Base-by-base conservation (phyloP, 1,140 invertebrate species). In the Thalassaphorura encarpata region DNA sequence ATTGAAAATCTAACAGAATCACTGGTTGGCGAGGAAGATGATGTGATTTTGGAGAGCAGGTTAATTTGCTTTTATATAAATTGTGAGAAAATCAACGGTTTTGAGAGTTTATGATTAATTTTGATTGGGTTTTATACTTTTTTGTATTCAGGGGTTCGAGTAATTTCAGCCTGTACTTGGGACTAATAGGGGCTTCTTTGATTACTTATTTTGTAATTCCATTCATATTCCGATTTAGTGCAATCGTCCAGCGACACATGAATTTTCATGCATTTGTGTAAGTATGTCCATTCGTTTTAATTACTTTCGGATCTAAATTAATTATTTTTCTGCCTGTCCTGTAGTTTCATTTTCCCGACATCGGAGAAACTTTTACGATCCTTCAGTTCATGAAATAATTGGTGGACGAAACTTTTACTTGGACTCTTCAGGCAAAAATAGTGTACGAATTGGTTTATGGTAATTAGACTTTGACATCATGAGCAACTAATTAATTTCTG, bases 221-320 rank as follows among this genome's bases (percentile, higher is more conserved):
- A 21, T 13, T 21, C 18, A 15, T 43, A 43, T 47, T 47, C 18
- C 26, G 28, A 13, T 47, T 6, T 11, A 26, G 11, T 11, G 21
- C 45, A 8, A 6, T 47, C 18, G 8, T 47, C 13, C 45, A 47
- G 28, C 18, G 45, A 5, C 45, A 47, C 5, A 11, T 47, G 26
- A n/a, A 27, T 47, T 8, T 47, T 47, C 24, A 47, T 47, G 45
- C 23, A 47, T 47, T 6, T 47, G 5, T 47, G 45, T 47, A 47
- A 47, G 45, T 4, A 47, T 26, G 28, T n/a, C 45, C 4, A 11
- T 15, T 15, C 11, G 21, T 6, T 15, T 43, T 43, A 8, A 19
- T 11, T 26, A 5, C 28, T 13, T 11, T 47, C 15, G 5, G 28
- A 13, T 27, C 6, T 13, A 8, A 27, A 5, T 19, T 24, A 47